A percentile compares a stretch with the other conserved stretches of the same genome.
phyloP scores from a whole-genome alignment of 2,113 vertebrate genomes.

The Pongo pygmaeus region DNA sequence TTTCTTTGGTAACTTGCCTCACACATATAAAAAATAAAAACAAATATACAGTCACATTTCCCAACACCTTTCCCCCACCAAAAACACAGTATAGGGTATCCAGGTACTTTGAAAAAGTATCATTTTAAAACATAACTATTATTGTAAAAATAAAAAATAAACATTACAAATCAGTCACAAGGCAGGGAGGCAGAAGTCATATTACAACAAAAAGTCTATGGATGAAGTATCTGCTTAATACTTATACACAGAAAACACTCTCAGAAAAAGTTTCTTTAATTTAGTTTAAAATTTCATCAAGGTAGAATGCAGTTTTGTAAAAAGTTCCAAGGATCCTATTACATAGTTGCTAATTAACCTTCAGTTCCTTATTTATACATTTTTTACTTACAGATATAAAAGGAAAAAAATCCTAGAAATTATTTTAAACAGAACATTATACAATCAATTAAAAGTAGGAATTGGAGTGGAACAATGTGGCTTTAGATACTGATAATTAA shows the following conservation, averaged over 20 bases:
- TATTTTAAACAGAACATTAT: conserved; percentile 50
- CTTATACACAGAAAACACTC: not conserved
- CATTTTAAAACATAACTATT: not conserved
- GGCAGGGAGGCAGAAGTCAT: not conserved
- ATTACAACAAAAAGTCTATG: not conserved
- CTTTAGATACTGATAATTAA: not conserved
- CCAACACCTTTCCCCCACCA: not conserved
- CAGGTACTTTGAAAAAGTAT: not conserved
- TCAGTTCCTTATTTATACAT: conserved; percentile 54
- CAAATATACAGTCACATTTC: not conserved
- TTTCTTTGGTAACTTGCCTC: conserved; percentile 21
- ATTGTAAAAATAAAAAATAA: not conserved
- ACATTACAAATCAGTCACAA: not conserved
- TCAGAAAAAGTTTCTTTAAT: conserved; percentile 17
- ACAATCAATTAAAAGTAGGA: conserved; percentile 55
- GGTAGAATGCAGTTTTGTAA: not conserved
- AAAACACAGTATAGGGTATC: not conserved
- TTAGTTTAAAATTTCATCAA: conserved; percentile 49
- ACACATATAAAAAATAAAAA: not conserved
- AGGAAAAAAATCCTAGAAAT: conserved; percentile 28
- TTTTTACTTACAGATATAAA: conserved; percentile 66
- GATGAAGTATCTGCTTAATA: not conserved
- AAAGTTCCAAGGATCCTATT: conserved; percentile 9
- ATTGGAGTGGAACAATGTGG: not conserved
- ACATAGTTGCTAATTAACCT: conserved; percentile 25